A percentile compares a stretch with the other conserved stretches of the same genome.
These are phyloP conservation scores for Mus pahari DNA, from an alignment of 2,113 vertebrate species.

Conservation along the genomic window DNA sequence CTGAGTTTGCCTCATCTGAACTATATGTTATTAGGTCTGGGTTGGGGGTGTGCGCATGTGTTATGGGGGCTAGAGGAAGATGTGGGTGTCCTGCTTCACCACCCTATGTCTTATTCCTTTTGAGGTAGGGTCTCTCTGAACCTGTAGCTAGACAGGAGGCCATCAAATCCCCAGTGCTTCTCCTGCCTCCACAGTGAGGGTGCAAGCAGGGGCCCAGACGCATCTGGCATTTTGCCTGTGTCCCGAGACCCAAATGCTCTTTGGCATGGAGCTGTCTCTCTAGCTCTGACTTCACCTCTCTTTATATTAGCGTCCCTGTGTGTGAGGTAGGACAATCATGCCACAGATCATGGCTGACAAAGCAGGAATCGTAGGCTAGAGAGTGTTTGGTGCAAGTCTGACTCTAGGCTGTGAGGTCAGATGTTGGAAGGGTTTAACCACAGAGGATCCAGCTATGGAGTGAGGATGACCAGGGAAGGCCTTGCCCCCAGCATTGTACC, in stretches of 20 bases:
- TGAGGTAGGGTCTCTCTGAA: not conserved
- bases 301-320: not conserved
- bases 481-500: not conserved
- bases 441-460: not conserved
- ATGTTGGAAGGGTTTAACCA: not conserved
- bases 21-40: not conserved
- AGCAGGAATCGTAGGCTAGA: not conserved
- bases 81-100: not conserved
- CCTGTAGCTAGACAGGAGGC: too few relatives aligned
- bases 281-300: not conserved
- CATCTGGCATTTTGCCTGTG: too few relatives aligned
- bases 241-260: too few relatives aligned
- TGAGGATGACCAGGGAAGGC: not conserved
- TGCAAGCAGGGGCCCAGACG: not conserved
- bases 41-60: not conserved
- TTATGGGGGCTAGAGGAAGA: not conserved
- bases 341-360: too few relatives aligned
- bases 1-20: not conserved
- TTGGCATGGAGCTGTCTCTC: not conserved
- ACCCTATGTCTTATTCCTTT: too few relatives aligned
- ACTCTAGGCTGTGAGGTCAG: too few relatives aligned
- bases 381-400: not conserved
- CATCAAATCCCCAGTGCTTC: not conserved
- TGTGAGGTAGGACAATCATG: not conserved
- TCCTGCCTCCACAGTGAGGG: not conserved